Conservation (phyloP, 2,797 vertebrate genomes). For the Pseudochaenichthys georgianus region DNA sequence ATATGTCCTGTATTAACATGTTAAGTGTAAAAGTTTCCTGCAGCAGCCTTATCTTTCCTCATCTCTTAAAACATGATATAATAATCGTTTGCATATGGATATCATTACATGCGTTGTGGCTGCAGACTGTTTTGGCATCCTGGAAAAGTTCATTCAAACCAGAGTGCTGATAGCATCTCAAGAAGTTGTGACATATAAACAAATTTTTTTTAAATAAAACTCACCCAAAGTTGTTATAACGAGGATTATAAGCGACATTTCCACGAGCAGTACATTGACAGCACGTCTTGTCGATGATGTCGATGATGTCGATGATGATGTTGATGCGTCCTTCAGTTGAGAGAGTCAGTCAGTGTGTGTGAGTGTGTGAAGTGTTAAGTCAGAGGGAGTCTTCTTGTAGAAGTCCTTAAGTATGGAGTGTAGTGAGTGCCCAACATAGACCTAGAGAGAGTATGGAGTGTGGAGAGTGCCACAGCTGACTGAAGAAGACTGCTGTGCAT, state of each 20-base stretch:
- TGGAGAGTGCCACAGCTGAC: background rate
- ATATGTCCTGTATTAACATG: no score
- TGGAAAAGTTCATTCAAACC: constrained; percentile 5
- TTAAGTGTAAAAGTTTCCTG: background rate
- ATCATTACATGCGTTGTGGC: constrained; percentile 50
- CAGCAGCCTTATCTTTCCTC: background rate
- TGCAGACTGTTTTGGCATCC: constrained; percentile 14
- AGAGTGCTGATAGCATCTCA: background rate
- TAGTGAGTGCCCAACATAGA: background rate
- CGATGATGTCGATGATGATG: constrained; percentile 17
- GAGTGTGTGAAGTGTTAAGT: constrained; percentile 17
- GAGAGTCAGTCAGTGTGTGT: background rate
- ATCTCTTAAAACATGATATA: background rate
- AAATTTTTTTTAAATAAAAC: constrained; percentile 38
- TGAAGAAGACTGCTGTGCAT: background rate
- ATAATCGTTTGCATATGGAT: constrained; percentile 57
- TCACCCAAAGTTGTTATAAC: constrained; percentile 76
- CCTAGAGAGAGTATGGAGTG: background rate
- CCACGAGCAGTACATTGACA: constrained; percentile 30
- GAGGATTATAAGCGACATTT: constrained; percentile 76
- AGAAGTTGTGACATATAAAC: background rate
- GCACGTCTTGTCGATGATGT: background rate
- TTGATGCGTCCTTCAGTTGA: constrained; percentile 16
- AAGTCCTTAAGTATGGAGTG: background rate
- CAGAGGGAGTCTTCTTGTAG: constrained; percentile 42